A percentile compares a stretch with the other conserved stretches of the same genome.
Conservation (phyloP, 2,888 invertebrate species). For the Aquatica leii region DNA sequence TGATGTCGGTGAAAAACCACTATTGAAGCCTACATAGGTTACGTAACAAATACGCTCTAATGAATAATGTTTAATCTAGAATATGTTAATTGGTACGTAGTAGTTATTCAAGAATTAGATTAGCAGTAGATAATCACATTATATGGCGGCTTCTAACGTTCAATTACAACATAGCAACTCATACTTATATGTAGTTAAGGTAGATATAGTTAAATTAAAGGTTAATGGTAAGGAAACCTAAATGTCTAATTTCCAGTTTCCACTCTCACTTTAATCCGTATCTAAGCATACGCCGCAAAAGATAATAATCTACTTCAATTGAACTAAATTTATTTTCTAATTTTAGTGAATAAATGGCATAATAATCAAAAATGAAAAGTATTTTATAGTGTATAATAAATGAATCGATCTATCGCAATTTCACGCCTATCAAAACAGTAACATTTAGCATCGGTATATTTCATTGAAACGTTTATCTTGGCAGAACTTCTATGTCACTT, state of each 20-base stretch:
- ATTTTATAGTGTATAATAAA: slow-evolving; percentile 30
- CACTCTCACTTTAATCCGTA: slow-evolving; percentile 10
- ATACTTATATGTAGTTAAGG: slow-evolving; percentile 14
- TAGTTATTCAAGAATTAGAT: slow-evolving; percentile 10
- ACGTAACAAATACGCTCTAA: no score
- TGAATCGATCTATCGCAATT: slow-evolving; percentile 54
- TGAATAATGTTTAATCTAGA: neutral
- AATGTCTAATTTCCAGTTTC: slow-evolving; percentile 7
- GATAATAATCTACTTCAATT: slow-evolving; percentile 7
- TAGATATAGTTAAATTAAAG: slow-evolving; percentile 17
- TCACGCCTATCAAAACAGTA: slow-evolving; percentile 54
- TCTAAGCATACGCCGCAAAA: neutral
- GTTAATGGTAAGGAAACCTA: slow-evolving; percentile 14
- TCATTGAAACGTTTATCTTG: slow-evolving; percentile 54
- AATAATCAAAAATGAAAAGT: slow-evolving; percentile 25
- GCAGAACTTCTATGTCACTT: slow-evolving; percentile 37
- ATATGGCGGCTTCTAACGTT: slow-evolving; percentile 21
- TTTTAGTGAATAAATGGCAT: slow-evolving; percentile 11
- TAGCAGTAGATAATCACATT: slow-evolving; percentile 21
- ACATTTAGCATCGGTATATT: slow-evolving; percentile 53
- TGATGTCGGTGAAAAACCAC: no score
- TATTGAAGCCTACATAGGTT: no score
- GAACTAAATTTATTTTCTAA: neutral
- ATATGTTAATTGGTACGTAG: slow-evolving; percentile 1
- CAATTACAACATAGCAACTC: slow-evolving; percentile 20